Base-by-base conservation (phyloP, 2,888 invertebrate species). In the Cryptus armator region DNA sequence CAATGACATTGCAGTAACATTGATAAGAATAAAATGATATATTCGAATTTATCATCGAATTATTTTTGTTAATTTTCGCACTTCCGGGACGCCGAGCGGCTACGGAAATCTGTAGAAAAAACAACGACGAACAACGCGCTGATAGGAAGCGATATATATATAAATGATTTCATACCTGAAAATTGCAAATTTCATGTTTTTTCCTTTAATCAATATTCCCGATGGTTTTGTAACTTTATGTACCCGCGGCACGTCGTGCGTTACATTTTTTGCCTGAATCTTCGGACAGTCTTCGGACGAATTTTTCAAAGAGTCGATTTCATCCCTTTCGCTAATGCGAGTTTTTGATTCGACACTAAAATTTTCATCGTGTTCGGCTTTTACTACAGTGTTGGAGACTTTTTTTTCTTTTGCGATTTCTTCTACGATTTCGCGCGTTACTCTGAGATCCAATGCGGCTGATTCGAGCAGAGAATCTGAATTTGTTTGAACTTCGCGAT, bases 191-290 rank as follows among this genome's bases (percentile, higher is more conserved):
- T 87, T 86, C 5, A 87, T 78, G 72, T 87, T 83, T 67, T 84
- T 83, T n/a, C 87, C 84, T n/a, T 86, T 84, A n/a, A 87, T 59
- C 66, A 87, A 83, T 59, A 87, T 87, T 67, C 86, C 87, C 46
- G 87, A 81, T 51, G 87, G 86, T 84, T 87, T 86, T 24, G 56
- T 4, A 62, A 70, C 64, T 82, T 68, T 82, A 1, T 75, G 24
- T 6, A 83, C 19, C 64, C 32, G 44, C 14, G 46, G 76, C 48
- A 14, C 29, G 46, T 1, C 1, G 24, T 67, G 74, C 32, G 66
- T 62, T 9, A 51, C 43, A 29, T 44, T 72, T 4, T 78, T 72
- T 2, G 12, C 68, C 16, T 72, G 66, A 37, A n/a, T n/a, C n/a
- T n/a, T n/a, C n/a, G 37, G 7, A 37, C 37, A 19, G 19, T 24